phyloP scores from a whole-genome alignment of 30 jellyfish, hydroid and myxozoan genomes.

The Calvadosia cruxmelitensis region DNA sequence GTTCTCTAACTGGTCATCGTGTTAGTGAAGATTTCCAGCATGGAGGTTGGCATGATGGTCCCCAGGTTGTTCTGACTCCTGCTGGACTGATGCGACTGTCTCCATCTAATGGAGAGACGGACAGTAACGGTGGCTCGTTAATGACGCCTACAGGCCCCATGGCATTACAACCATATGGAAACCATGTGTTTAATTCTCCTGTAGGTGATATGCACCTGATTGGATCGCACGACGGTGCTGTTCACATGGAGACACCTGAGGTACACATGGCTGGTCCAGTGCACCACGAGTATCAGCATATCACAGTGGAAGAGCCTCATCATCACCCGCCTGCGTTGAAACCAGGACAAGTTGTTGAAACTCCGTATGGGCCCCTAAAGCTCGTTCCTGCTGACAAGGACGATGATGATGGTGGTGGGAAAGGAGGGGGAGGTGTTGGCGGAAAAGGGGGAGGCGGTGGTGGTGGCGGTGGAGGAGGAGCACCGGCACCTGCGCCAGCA shows the following conservation, averaged over 20 bases:
- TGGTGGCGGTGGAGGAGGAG: slow-evolving; percentile 39
- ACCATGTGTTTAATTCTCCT: slow-evolving; percentile 76
- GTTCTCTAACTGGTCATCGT: slow-evolving; percentile 71
- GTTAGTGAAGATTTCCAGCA: slow-evolving; percentile 47
- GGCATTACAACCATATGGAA: slow-evolving; percentile 68
- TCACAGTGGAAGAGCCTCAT: slow-evolving; percentile 51
- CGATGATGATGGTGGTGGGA: slow-evolving; percentile 39
- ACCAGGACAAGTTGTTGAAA: slow-evolving; percentile 72
- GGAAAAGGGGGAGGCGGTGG: slow-evolving; percentile 31
- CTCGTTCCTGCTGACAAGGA: slow-evolving; percentile 72
- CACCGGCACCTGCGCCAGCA: slow-evolving; percentile 13
- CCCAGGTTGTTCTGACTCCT: slow-evolving; percentile 79
- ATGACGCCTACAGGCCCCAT: slow-evolving; percentile 81
- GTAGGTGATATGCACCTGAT: slow-evolving; percentile 69
- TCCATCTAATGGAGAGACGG: slow-evolving; percentile 3
- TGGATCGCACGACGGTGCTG: slow-evolving; percentile 83
- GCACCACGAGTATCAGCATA: slow-evolving; percentile 69
- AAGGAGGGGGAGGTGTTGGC: slow-evolving; percentile 53
- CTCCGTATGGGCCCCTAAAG: slow-evolving; percentile 94
- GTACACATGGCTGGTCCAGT: slow-evolving; percentile 77
- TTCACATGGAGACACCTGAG: slow-evolving; percentile 89
- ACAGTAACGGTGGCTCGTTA: slow-evolving; percentile 34
- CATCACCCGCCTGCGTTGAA: slow-evolving; percentile 44
- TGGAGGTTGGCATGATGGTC: slow-evolving; percentile 72
- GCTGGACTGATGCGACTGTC: slow-evolving; percentile 65